Base-by-base conservation (phyloP, 2,888 invertebrate species). In the Euspilapteryx auroguttella region DNA sequence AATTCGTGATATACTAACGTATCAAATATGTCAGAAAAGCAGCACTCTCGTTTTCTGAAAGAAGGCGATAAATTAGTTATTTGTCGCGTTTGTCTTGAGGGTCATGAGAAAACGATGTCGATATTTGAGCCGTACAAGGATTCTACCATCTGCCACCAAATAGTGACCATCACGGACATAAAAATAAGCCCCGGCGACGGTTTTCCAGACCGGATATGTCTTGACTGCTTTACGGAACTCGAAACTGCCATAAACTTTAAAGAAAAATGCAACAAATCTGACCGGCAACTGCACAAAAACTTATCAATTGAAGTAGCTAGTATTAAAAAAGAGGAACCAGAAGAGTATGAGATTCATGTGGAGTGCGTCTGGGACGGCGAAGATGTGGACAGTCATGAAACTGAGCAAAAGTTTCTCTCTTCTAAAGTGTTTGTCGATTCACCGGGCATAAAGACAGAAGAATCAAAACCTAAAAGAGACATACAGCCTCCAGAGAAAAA, bases 121-220 rank as follows among this genome's bases (percentile, higher is more conserved):
- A 31, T 71, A 17, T 64, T 59, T 34, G 55, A 57, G 25, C 47
- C 41, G 34, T 57, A 52, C 31, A 58, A 59, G 33, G 42, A 48
- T 36, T 42, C 34, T 27, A 34, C 46, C 2, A 40, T 69, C 32
- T 50, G 42, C 14, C 55, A 62, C 24, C 53, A 55, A 36, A 55
- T 73, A 12, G 53, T 52, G 32, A 42, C 43, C 6, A 38, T 73
- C 26, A 47, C 65, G 2, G 52, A 55, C 21, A 40, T 73, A 4
- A 39, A 49, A 22, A 64, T 73, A 29, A 43, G 38, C 20, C 27
- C 47, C 34, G 46, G 43, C 4, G 71, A 71, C 34, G 57, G 57
- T 1, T 42, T 64, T n/a, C 69, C 73, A 0, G 42, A 49, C 14
- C 48, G 36, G 34, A 68, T 73, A 37, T 73, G 73, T 35, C 42